A percentile compares a stretch with the other conserved stretches of the same genome.
phyloP scores from a whole-genome alignment of 1,140 invertebrate genomes.

The Neotoxoptera formosana region DNA sequence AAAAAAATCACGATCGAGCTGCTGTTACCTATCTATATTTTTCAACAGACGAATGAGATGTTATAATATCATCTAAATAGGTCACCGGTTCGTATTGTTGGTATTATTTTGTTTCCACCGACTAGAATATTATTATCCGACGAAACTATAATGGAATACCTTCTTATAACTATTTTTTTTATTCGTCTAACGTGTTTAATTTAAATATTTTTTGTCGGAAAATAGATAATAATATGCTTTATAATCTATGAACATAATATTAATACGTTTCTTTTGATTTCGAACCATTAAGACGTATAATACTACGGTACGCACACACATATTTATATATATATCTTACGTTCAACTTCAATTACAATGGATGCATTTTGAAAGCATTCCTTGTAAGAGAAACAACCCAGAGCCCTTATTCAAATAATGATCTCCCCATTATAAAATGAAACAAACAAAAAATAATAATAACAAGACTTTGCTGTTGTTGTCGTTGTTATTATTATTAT shows the following conservation, averaged over 20 bases:
- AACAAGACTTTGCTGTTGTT: neutral
- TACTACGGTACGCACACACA: neutral
- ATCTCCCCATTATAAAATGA: conserved; percentile 7
- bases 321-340: neutral
- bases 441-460: conserved; percentile 36
- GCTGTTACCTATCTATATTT: too few species aligned
- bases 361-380: neutral
- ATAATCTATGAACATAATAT: neutral
- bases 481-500: neutral
- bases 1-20: too few species aligned
- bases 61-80: neutral
- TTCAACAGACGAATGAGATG: neutral
- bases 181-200: neutral
- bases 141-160: neutral
- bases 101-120: neutral
- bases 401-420: conserved; percentile 18
- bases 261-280: conserved; percentile 9
- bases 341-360: conserved; percentile 15
- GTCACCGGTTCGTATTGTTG: neutral
- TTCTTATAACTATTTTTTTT: neutral
- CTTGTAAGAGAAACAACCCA: neutral
- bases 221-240: neutral
- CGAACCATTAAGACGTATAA: neutral
- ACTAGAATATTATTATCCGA: neutral
- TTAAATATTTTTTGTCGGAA: neutral